These are phyloP conservation scores for Scomberomorus guttatus DNA, from an alignment of 2,797 vertebrate species.

Conservation along the genomic window DNA sequence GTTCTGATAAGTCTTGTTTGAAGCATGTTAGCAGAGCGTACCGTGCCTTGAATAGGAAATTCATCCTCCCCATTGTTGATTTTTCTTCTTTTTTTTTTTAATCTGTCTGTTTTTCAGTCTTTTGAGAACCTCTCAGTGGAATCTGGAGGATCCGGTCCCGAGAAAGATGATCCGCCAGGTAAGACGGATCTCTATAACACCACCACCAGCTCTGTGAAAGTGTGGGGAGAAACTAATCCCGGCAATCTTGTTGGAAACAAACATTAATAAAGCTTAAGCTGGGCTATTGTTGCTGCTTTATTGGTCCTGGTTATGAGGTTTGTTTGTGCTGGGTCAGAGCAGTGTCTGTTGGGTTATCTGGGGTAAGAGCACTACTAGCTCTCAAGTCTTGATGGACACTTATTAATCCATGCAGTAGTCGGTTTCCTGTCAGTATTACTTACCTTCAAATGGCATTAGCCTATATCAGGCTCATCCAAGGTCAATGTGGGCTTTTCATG, in stretches of 20 bases:
- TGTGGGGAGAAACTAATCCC: conserved; percentile 11
- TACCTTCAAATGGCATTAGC: conserved; percentile 83
- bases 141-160: conserved; percentile 90
- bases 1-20: conserved; percentile 59
- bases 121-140: conserved; percentile 95
- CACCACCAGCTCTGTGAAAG: conserved; percentile 34
- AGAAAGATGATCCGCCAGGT: conserved; percentile 93
- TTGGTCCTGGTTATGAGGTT: neutral
- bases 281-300: conserved; percentile 4
- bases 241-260: conserved; percentile 1
- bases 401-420: conserved; percentile 61
- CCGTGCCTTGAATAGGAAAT: conserved; percentile 31
- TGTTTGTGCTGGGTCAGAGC: neutral
- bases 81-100: conserved; percentile 3
- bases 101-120: conserved; percentile 85
- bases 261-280: neutral
- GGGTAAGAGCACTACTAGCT: conserved; percentile 8
- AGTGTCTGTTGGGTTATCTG: conserved; percentile 20
- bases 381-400: conserved; percentile 38
- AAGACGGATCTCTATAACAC: conserved; percentile 44
- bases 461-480: conserved; percentile 71
- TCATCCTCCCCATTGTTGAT: neutral
- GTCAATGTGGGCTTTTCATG: conserved; percentile 78
- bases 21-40: neutral
- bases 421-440: conserved; percentile 80